phyloP scores from a whole-genome alignment of 2,888 invertebrate species.

The Merodon equestris region DNA sequence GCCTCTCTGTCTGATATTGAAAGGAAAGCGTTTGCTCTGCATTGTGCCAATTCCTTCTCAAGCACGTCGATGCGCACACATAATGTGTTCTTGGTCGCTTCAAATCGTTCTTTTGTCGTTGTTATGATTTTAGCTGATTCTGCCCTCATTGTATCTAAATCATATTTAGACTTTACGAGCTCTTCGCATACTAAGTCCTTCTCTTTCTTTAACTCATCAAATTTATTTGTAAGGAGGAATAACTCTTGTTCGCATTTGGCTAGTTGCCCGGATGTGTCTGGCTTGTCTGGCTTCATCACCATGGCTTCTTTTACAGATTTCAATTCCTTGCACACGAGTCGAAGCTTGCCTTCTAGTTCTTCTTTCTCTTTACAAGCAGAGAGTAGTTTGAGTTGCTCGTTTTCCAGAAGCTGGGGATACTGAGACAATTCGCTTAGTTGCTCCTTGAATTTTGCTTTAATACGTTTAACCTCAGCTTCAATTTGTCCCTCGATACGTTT shows the following conservation, averaged over 20 bases:
- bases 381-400: constrained; percentile 76
- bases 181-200: constrained; percentile 75
- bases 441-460: constrained; percentile 77
- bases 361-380: constrained; percentile 75
- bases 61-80: constrained; percentile 75
- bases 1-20: constrained; percentile 77
- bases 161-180: constrained; percentile 74
- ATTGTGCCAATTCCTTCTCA: constrained; percentile 77
- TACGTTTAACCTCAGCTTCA: constrained; percentile 76
- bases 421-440: constrained; percentile 76
- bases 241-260: constrained; percentile 74
- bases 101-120: constrained; percentile 76
- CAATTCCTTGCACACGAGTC: constrained; percentile 76
- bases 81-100: constrained; percentile 72
- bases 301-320: constrained; percentile 72
- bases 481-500: constrained; percentile 77
- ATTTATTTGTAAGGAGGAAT: constrained; percentile 70
- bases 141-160: constrained; percentile 76
- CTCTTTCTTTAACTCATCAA: constrained; percentile 74
- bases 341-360: constrained; percentile 75
- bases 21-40: constrained; percentile 76
- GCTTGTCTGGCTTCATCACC: constrained; percentile 59
- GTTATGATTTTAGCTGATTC: constrained; percentile 78
- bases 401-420: constrained; percentile 77
- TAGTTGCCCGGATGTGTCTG: constrained; percentile 73